Percentiles rank a stretch among this genome's conserved stretches.
phyloP scores from a whole-genome alignment of 1,140 invertebrate genomes.

The Hydropsyche tenuis region DNA sequence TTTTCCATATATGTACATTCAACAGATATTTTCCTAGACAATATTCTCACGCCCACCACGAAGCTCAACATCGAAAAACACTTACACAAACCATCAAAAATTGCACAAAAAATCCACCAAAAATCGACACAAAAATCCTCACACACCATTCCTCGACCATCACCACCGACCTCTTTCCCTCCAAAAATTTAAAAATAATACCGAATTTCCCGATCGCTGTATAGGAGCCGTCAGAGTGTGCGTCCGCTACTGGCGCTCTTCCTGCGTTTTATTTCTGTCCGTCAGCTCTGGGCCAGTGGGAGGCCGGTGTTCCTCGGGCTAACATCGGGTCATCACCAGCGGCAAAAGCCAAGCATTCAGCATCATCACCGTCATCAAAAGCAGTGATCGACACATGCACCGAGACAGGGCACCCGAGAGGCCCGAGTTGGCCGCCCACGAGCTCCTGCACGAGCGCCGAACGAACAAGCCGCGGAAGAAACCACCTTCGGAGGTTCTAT shows the following conservation, averaged over 20 bases:
- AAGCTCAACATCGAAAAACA: too few species aligned
- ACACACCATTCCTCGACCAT: too few species aligned
- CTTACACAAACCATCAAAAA: too few species aligned
- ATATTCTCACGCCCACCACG: too few species aligned
- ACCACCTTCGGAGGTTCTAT: not conserved
- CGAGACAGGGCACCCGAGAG: not conserved
- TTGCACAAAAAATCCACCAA: too few species aligned
- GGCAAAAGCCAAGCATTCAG: not conserved
- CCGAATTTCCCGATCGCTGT: too few species aligned
- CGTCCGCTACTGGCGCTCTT: not conserved
- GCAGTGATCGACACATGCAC: not conserved
- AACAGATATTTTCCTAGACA: too few species aligned
- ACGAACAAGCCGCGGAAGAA: conserved; percentile 20
- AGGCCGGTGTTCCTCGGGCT: conserved; percentile 1
- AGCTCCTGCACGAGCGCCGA: not conserved
- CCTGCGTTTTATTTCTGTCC: conserved; percentile 23
- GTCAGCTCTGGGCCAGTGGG: not conserved
- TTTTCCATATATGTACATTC: too few species aligned
- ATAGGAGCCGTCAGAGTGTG: not conserved
- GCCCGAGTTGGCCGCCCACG: not conserved
- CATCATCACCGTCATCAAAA: not conserved
- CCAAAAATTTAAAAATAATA: too few species aligned
- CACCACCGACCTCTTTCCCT: too few species aligned
- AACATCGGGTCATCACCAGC: not conserved
- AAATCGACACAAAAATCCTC: too few species aligned